Percentiles rank a stretch among this genome's conserved stretches.
phyloP scores from a whole-genome alignment of 2,888 invertebrate genomes.

The Zhuqinia jingwanae region DNA sequence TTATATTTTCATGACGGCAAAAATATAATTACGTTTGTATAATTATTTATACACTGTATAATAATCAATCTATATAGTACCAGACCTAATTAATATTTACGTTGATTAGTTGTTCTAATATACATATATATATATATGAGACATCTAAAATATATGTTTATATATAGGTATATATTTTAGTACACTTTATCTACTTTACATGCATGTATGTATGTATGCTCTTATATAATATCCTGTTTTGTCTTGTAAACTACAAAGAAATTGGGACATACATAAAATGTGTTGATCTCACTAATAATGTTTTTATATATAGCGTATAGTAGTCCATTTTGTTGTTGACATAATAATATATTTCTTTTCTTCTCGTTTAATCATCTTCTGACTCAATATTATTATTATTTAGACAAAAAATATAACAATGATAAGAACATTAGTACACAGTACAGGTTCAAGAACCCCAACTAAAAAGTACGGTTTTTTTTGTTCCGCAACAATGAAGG shows the following conservation, averaged over 20 bases:
- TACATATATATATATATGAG: too few species aligned
- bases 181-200: neutral
- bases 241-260: slow-evolving; percentile 8
- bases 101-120: neutral
- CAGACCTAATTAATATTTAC: too few species aligned
- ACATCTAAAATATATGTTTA: slow-evolving; percentile 27
- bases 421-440: neutral
- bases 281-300: slow-evolving; percentile 32
- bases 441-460: neutral
- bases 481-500: neutral
- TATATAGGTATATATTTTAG: too few species aligned
- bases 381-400: neutral
- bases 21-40: slow-evolving; percentile 23
- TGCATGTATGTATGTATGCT: too few species aligned
- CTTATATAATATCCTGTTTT: slow-evolving; percentile 12
- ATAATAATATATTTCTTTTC: neutral
- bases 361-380: neutral
- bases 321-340: neutral
- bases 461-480: neutral
- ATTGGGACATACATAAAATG: slow-evolving; percentile 18
- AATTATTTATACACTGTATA: neutral
- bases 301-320: slow-evolving; percentile 20
- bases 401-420: neutral
- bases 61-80: neutral
- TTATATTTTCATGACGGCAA: slow-evolving; percentile 5